Evolutionary conservation across 2,888 invertebrate species (phyloP).

Genomic region (Melanostoma scalare): DNA sequence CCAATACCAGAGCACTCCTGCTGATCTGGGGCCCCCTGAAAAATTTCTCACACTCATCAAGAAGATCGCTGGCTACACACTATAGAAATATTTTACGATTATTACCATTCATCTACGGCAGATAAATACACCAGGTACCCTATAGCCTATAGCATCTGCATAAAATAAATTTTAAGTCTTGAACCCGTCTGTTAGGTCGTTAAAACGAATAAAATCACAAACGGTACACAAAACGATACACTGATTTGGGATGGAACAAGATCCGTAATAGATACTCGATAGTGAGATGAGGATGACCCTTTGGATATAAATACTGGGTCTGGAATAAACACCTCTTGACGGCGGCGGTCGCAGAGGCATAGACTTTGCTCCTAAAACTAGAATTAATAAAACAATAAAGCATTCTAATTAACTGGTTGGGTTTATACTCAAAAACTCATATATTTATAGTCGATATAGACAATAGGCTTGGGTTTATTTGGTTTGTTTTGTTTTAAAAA

Average conservation of each 20-base stretch:
- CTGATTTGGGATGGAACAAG: constrained; percentile 33
- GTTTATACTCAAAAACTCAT: too few relatives aligned
- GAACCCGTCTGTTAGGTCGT: constrained; percentile 71
- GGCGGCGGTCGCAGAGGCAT: constrained; percentile 24
- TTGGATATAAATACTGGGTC: constrained; percentile 10
- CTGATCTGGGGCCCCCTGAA: constrained; percentile 39
- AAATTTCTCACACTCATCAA: constrained; percentile 71
- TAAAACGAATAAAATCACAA: constrained; percentile 64
- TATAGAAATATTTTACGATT: constrained; percentile 70
- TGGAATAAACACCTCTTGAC: constrained; percentile 8
- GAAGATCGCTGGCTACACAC: constrained; percentile 64
- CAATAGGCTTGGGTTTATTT: too few relatives aligned
- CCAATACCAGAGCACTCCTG: constrained; percentile 18
- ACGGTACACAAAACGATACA: constrained; percentile 52
- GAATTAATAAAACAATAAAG: constrained; percentile 73
- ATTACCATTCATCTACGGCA: constrained; percentile 66
- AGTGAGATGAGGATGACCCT: constrained; percentile 15
- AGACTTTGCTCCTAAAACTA: constrained; percentile 25
- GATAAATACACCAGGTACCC: constrained; percentile 27
- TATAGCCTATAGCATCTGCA: constrained; percentile 47
- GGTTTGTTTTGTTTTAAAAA: too few relatives aligned
- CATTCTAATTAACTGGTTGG: constrained; percentile 63
- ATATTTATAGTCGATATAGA: too few relatives aligned
- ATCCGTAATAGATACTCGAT: constrained; percentile 57
- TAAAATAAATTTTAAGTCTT: constrained; percentile 71